A percentile compares a stretch with the other conserved stretches of the same genome.
Conservation (phyloP, 2,113 vertebrate genomes). For the Brachionichthys hirsutus region DNA sequence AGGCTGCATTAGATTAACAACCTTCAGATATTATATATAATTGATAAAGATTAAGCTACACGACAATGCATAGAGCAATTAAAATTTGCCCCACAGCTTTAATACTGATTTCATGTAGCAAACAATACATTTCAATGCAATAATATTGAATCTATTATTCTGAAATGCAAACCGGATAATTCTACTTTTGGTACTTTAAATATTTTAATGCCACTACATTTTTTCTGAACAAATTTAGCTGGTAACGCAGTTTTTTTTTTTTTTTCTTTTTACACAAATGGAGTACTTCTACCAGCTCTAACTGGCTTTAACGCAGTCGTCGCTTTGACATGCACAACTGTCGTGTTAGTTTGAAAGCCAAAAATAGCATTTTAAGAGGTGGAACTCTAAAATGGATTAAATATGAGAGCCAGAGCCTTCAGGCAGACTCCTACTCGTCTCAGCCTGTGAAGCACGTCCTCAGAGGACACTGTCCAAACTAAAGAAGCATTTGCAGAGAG, state of each 20-base stretch:
- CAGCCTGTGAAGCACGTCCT: conserved; percentile 23
- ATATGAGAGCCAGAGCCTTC: neutral
- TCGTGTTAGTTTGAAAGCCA: neutral
- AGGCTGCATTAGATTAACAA: too few species aligned
- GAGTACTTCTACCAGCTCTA: too few species aligned
- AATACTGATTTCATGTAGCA: neutral
- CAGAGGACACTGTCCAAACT: conserved; percentile 36
- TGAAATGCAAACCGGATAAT: neutral
- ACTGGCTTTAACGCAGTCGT: neutral
- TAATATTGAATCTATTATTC: neutral
- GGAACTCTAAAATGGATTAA: conserved; percentile 5
- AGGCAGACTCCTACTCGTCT: neutral
- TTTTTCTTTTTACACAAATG: too few species aligned
- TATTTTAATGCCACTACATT: too few species aligned
- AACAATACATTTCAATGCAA: neutral
- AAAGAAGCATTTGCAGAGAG: conserved; percentile 5
- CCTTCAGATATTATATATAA: too few species aligned
- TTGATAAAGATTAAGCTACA: neutral
- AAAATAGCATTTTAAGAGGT: neutral
- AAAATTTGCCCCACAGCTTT: neutral
- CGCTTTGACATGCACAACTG: neutral
- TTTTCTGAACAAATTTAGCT: too few species aligned
- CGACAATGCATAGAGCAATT: neutral
- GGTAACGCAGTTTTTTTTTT: too few species aligned
- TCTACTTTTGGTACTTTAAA: too few species aligned